These are phyloP conservation scores for Cistogaster globosa DNA, from an alignment of 2,888 invertebrate genomes.

Conservation along the genomic window DNA sequence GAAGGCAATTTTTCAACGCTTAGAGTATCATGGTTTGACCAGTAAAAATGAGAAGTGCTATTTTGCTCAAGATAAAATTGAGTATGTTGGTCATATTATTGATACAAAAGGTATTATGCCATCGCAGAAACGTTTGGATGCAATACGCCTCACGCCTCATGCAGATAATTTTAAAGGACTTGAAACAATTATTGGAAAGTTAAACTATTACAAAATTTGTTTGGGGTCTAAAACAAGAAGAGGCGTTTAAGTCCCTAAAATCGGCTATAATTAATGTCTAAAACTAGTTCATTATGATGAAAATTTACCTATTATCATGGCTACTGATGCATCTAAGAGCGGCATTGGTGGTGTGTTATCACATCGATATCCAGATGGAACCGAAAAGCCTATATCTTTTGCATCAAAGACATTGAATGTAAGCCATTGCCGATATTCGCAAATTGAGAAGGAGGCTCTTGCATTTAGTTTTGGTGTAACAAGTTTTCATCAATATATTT, in stretches of 20 bases:
- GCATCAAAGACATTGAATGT: slow-evolving; percentile 23
- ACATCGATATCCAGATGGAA: slow-evolving; percentile 45
- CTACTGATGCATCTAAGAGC: slow-evolving; percentile 57
- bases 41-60: slow-evolving; percentile 52
- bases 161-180: not conserved
- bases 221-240: not conserved
- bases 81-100: slow-evolving; percentile 47
- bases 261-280: slow-evolving; percentile 11
- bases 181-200: not conserved
- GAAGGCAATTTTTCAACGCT: slow-evolving; percentile 47
- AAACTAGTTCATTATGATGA: slow-evolving; percentile 67
- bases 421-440: slow-evolving; percentile 58
- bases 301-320: slow-evolving; percentile 54
- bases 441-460: slow-evolving; percentile 70
- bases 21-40: slow-evolving; percentile 31
- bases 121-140: not conserved
- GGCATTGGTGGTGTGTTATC: slow-evolving; percentile 59
- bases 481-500: slow-evolving; percentile 49
- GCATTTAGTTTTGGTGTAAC: slow-evolving; percentile 56
- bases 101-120: not conserved
- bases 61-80: slow-evolving; percentile 53
- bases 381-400: slow-evolving; percentile 57
- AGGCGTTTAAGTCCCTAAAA: not conserved
- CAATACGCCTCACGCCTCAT: not conserved
- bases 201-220: slow-evolving; percentile 10